phyloP scores from a whole-genome alignment of 2,888 invertebrate species.

The Leptothorax acervorum region DNA sequence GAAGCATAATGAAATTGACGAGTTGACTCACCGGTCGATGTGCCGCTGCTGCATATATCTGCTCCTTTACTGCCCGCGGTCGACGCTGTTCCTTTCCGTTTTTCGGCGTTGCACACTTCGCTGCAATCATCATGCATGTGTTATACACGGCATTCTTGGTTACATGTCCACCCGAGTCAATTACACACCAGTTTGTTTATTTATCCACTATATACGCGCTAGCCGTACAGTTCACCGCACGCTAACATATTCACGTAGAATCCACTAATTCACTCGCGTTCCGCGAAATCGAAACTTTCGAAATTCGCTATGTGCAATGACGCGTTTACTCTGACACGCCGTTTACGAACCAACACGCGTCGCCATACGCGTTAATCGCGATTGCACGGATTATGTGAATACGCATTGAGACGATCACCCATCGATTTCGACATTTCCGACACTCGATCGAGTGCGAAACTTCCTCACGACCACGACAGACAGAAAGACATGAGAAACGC shows the following conservation, averaged over 20 bases:
- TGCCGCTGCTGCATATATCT: neutral
- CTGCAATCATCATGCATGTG: neutral
- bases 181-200: neutral
- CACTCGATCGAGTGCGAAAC: neutral
- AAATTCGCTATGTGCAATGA: too few relatives aligned
- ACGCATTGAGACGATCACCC: neutral
- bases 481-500: neutral
- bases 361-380: neutral
- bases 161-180: neutral
- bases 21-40: constrained; percentile 15
- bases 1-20: neutral
- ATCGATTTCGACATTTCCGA: neutral
- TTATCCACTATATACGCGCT: neutral
- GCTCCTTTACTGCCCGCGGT: neutral
- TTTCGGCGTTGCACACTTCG: neutral
- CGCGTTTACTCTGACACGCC: too few relatives aligned
- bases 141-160: neutral
- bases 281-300: too few relatives aligned
- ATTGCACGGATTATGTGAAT: neutral
- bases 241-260: too few relatives aligned
- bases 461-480: neutral
- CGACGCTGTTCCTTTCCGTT: neutral
- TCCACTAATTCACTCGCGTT: too few relatives aligned
- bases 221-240: too few relatives aligned
- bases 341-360: neutral